A percentile compares a stretch with the other conserved stretches of the same genome.
phyloP scores from a whole-genome alignment of 2,113 vertebrate genomes.

The Salminus brasiliensis region DNA sequence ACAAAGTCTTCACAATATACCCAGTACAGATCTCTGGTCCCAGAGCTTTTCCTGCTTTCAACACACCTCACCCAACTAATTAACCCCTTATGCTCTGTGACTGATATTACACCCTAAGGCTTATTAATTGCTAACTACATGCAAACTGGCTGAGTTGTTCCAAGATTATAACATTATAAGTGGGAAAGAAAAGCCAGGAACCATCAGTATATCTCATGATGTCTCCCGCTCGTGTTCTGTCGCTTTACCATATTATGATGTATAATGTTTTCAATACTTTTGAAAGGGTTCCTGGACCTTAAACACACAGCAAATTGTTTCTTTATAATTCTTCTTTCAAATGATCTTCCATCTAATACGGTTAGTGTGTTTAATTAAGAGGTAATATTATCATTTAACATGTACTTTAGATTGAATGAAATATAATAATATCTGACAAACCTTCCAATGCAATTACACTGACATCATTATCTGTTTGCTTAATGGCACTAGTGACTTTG shows the following conservation, averaged over 20 bases:
- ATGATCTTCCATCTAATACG: neutral
- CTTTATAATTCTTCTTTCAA: neutral
- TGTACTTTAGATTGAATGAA: neutral
- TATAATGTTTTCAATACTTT: neutral
- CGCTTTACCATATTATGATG: no score
- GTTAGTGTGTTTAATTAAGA: neutral
- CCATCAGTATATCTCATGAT: no score
- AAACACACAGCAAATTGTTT: neutral
- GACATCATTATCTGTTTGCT: neutral
- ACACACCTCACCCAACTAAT: no score
- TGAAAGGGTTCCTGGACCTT: neutral
- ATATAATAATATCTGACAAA: neutral
- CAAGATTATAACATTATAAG: no score
- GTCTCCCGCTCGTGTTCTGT: no score
- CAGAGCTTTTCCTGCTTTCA: no score
- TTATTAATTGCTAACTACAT: no score
- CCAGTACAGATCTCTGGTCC: neutral
- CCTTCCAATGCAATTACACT: neutral
- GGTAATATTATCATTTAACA: neutral
- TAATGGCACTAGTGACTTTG: conserved; percentile 13
- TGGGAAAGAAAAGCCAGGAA: no score
- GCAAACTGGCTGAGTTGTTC: no score
- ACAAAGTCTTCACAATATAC: neutral
- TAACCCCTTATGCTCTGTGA: neutral
- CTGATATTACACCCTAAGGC: no score